Evolutionary conservation across 2,797 vertebrate genomes (phyloP).

Genomic region (Perodicticus potto): DNA sequence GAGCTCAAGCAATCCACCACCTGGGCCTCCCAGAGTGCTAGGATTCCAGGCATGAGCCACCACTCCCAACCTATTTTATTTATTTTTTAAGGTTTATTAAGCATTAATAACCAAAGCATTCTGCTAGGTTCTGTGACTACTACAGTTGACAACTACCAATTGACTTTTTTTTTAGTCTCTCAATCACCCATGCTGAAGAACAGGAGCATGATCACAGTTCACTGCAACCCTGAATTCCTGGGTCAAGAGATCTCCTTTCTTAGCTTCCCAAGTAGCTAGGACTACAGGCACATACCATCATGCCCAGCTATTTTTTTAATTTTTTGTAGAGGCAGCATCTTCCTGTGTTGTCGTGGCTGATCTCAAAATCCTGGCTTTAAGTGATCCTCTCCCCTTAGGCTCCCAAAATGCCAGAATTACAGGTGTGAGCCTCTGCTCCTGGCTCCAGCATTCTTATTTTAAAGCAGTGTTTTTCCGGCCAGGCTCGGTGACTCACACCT

Average conservation of each 20-base stretch:
- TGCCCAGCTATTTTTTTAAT: background rate
- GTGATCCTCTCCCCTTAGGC: background rate
- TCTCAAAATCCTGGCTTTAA: background rate
- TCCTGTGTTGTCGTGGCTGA: background rate
- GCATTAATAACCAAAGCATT: background rate
- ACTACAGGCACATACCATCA: no score
- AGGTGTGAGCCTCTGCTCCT: background rate
- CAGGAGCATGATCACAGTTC: no score
- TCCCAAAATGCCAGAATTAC: background rate
- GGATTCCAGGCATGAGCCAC: no score
- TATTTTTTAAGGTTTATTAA: background rate
- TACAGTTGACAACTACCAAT: background rate
- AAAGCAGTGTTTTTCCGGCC: constrained; percentile 31
- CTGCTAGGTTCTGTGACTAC: background rate
- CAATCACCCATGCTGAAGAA: no score
- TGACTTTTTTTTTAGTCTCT: no score
- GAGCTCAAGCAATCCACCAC: no score
- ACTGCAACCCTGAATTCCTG: no score
- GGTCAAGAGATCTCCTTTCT: no score
- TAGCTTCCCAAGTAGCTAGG: no score
- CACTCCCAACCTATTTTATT: background rate
- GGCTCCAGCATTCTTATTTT: background rate
- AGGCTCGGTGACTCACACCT: no score
- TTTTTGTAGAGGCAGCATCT: background rate
- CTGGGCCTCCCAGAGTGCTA: no score